Conservation (phyloP, 2,113 vertebrate genomes). For the Maccullochella peelii region DNA sequence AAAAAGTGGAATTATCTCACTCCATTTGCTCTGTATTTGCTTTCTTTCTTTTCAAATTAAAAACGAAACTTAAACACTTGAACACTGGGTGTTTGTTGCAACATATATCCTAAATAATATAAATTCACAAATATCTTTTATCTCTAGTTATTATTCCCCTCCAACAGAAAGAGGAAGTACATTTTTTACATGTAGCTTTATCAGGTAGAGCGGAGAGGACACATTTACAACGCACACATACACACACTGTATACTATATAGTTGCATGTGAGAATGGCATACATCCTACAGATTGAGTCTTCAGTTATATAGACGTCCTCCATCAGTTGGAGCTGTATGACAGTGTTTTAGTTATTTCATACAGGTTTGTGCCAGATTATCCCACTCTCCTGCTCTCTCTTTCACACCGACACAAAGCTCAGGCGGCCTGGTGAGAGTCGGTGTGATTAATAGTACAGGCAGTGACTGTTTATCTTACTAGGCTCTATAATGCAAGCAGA, state of each 20-base stretch:
- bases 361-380: conserved; percentile 24
- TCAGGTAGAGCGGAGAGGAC: background rate
- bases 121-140: background rate
- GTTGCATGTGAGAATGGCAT: background rate
- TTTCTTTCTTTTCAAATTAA: too few relatives aligned
- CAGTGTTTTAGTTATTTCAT: conserved; percentile 6
- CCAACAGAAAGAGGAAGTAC: background rate
- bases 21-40: too few relatives aligned
- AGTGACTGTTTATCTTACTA: conserved; percentile 49
- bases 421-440: conserved; percentile 3
- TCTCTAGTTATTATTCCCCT: background rate
- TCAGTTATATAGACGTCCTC: background rate
- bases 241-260: too few relatives aligned
- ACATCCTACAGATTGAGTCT: background rate
- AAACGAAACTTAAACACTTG: too few relatives aligned
- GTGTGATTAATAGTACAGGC: conserved; percentile 62
- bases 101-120: background rate
- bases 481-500: conserved; percentile 36
- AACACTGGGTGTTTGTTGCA: background rate
- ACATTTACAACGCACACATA: background rate
- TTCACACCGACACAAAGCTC: conserved; percentile 28
- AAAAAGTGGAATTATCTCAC: too few relatives aligned
- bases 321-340: background rate
- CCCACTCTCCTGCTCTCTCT: conserved; percentile 19
- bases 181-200: background rate